These are phyloP conservation scores for Nipponia nippon DNA, from an alignment of 2,113 vertebrate genomes.

Conservation along the genomic window DNA sequence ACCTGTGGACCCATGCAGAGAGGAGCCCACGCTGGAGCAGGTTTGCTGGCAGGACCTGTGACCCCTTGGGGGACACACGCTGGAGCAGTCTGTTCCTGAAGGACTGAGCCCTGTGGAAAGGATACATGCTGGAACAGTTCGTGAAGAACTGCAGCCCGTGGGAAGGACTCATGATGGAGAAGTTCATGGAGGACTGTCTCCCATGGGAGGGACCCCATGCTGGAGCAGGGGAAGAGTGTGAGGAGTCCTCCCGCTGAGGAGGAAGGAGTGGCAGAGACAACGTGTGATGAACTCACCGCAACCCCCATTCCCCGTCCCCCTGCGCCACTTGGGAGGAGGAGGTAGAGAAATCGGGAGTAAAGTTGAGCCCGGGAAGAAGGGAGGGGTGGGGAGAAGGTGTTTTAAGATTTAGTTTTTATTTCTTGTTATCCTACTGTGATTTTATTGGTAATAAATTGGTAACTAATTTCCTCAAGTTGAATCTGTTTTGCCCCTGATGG, in stretches of 20 bases:
- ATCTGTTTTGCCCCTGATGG: background rate
- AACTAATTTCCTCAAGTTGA: background rate
- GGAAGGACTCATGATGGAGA: background rate
- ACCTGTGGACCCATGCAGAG: background rate
- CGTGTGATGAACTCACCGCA: background rate
- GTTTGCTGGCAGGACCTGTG: background rate
- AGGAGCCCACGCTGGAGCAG: background rate
- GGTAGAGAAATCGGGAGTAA: background rate
- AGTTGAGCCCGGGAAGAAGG: background rate
- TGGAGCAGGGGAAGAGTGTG: background rate
- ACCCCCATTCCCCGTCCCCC: background rate
- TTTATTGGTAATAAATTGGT: background rate
- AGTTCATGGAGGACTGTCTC: background rate
- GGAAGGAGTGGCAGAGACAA: background rate
- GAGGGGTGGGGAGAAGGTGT: background rate
- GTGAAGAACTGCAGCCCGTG: too few species aligned
- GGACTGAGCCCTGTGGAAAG: too few species aligned
- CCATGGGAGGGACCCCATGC: too few species aligned
- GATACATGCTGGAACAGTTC: background rate
- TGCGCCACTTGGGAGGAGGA: too few species aligned
- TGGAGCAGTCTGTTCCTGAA: too few species aligned
- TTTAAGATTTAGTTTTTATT: background rate
- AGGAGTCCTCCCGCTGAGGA: background rate
- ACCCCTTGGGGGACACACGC: too few species aligned
- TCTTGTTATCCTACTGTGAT: background rate